Base-by-base conservation (phyloP, 1,140 invertebrate species). In the Lasioglossum albipes region DNA sequence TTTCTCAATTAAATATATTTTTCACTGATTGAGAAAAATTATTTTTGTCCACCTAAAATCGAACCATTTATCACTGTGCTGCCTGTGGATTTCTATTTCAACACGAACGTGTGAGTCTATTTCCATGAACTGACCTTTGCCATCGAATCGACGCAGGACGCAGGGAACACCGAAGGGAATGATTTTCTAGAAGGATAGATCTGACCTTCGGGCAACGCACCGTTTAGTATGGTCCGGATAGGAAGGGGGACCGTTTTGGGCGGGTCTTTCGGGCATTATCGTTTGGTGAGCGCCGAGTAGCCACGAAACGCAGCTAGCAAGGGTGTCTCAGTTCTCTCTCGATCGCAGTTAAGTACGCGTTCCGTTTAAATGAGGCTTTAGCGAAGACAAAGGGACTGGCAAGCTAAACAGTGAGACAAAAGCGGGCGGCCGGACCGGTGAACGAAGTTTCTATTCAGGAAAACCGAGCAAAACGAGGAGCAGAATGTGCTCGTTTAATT, bases 231-330 rank as follows among this genome's bases (percentile, higher is more conserved):
- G 7, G n/a, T n/a, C 9, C 20, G 6, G 45, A 12, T 27, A 49
- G 20, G 31, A 68, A 68, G 45, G 27, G 66, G 66, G 16, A 22
- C 42, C 69, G 71, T 82, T 82, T 82, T 36, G 49, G 81, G 31
- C 36, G 69, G 54, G 69, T 36, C 81, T 42, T 54, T 61, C 68
- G 54, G 68, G 20, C 54, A 72, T 67, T 12, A 27, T 78, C 36
- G 62, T 42, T 76, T 64, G 6, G 41, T 45, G 42, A 67, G 42
- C 65, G 31, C 45, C 65, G 41, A 20, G 7, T 4, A 9, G 41
- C n/a, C 36, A 9, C 65, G 36, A 13, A 16, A 1, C 12, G 49
- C 52, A 6, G 20, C 27, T 54, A 57, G 22, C 20, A 52, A 22
- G 31, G 54, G 65, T 16, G 57, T 66, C 54, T 71, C 12, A 41